Evolutionary conservation across 2,888 invertebrate genomes (phyloP).

Genomic region (Pollenia amentaria): DNA sequence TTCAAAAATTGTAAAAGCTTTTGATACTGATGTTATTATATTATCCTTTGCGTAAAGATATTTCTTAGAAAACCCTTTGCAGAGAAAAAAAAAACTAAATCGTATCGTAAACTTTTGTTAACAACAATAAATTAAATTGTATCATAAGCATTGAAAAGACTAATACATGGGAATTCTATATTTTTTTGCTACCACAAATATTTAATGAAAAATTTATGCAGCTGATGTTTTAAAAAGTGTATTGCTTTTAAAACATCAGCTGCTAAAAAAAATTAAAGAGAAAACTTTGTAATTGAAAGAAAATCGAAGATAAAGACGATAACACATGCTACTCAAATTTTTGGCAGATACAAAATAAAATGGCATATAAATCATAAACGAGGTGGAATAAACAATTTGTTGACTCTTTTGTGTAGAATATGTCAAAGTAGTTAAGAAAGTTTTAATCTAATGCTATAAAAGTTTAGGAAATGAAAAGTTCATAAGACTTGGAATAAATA

Average conservation of each 20-base stretch:
- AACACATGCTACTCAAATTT: conserved; percentile 36
- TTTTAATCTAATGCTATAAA: conserved; percentile 46
- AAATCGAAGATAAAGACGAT: background rate
- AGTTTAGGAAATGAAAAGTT: conserved; percentile 22
- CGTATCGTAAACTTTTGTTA: background rate
- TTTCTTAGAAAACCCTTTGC: too few relatives aligned
- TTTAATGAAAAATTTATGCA: conserved; percentile 44
- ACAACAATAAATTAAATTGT: conserved; percentile 18
- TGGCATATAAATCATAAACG: conserved; percentile 17
- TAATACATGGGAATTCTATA: background rate
- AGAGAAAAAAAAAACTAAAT: too few relatives aligned
- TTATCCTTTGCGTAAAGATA: too few relatives aligned
- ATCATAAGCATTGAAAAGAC: background rate
- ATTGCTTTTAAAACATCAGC: background rate
- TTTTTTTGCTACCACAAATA: conserved; percentile 21
- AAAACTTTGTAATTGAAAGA: background rate
- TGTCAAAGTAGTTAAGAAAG: conserved; percentile 35
- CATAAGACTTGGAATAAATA: background rate
- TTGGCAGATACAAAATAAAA: conserved; percentile 33
- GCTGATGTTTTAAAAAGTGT: conserved; percentile 35
- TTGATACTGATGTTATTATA: too few relatives aligned
- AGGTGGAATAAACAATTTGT: background rate
- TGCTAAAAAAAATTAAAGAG: background rate
- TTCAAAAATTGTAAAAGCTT: background rate
- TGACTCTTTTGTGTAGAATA: conserved; percentile 16